phyloP scores from a whole-genome alignment of 2,888 invertebrate species.

The Polietes domitor region DNA sequence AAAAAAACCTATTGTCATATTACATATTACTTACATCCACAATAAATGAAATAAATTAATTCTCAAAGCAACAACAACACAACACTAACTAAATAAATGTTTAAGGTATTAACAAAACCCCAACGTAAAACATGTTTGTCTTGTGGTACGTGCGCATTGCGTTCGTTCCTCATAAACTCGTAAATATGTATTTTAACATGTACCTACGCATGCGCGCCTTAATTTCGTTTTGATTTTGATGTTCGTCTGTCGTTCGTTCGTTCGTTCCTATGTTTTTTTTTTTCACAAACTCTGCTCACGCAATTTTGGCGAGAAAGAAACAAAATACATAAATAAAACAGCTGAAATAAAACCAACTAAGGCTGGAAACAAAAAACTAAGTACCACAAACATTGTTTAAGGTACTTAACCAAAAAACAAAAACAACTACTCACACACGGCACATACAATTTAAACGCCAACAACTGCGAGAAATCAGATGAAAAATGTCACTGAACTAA shows the following conservation, averaged over 20 bases:
- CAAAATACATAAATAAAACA: slow-evolving; percentile 19
- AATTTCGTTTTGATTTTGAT: slow-evolving; percentile 62
- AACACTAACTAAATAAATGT: slow-evolving; percentile 29
- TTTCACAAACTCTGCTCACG: slow-evolving; percentile 69
- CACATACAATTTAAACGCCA: slow-evolving; percentile 13
- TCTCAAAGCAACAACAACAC: neutral
- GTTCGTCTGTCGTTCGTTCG: slow-evolving; percentile 39
- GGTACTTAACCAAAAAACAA: slow-evolving; percentile 24
- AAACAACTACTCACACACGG: slow-evolving; percentile 13
- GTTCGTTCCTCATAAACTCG: slow-evolving; percentile 7
- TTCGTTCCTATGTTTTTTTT: slow-evolving; percentile 20
- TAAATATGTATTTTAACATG: slow-evolving; percentile 55
- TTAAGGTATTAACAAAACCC: slow-evolving; percentile 26
- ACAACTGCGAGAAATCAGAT: slow-evolving; percentile 52
- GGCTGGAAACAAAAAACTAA: slow-evolving; percentile 37
- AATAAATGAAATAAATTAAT: slow-evolving; percentile 17
- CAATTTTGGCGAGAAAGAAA: slow-evolving; percentile 62
- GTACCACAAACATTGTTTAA: slow-evolving; percentile 39
- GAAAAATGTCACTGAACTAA: slow-evolving; percentile 67
- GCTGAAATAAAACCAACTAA: slow-evolving; percentile 48
- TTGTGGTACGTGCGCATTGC: neutral
- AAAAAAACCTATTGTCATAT: neutral
- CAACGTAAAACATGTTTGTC: neutral
- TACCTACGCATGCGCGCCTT: slow-evolving; percentile 75
- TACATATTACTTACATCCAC: neutral